Percentiles rank a stretch among this genome's conserved stretches.
Conservation (phyloP, 2,797 vertebrate genomes). For the Gobio occitaniae region DNA sequence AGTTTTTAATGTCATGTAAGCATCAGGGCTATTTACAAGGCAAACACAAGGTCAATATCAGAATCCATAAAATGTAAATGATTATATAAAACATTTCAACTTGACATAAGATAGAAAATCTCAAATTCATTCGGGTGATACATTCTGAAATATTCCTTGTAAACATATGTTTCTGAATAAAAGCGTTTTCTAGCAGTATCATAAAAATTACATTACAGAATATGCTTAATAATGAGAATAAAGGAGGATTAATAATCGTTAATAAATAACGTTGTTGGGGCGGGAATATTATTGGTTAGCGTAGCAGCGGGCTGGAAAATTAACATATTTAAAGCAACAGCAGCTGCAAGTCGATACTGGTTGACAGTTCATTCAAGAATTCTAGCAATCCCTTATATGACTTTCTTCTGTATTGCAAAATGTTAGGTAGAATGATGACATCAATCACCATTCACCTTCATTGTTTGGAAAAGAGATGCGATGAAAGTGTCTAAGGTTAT, state of each 20-base stretch:
- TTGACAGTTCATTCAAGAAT: background rate
- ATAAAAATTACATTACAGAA: too few relatives aligned
- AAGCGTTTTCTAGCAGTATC: too few relatives aligned
- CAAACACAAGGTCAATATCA: too few relatives aligned
- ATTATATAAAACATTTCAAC: too few relatives aligned
- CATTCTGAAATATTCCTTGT: too few relatives aligned
- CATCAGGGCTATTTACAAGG: too few relatives aligned
- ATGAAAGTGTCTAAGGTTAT: background rate
- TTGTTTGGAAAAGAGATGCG: background rate
- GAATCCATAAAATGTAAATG: too few relatives aligned
- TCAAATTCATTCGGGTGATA: too few relatives aligned
- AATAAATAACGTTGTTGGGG: background rate
- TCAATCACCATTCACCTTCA: background rate
- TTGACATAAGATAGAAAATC: too few relatives aligned
- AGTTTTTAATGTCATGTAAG: too few relatives aligned
- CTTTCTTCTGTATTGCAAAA: background rate
- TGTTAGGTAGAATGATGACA: background rate
- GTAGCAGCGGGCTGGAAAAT: background rate
- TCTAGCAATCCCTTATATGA: background rate
- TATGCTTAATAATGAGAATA: background rate
- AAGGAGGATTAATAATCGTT: background rate
- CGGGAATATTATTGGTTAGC: background rate
- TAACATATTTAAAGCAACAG: conserved; percentile 19
- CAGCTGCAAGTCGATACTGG: background rate
- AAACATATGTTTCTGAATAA: too few relatives aligned